Evolutionary conservation across 2,888 invertebrate species (phyloP).

Genomic region (Apamea sordens): DNA sequence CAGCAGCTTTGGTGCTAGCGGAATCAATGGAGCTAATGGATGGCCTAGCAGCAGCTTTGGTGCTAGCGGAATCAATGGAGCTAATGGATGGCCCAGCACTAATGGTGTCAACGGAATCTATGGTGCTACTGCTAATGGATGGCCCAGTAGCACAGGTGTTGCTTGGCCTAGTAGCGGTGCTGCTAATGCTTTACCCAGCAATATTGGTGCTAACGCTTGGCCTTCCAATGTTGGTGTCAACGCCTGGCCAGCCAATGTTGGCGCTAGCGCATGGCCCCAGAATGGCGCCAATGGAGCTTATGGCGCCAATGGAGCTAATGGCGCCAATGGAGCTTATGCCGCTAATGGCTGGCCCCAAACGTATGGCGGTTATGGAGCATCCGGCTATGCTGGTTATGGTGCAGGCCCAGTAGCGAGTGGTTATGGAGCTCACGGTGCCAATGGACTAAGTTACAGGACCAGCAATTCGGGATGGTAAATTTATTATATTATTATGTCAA

Average conservation of each 20-base stretch:
- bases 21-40: constrained; percentile 26
- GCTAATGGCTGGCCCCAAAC: constrained; percentile 44
- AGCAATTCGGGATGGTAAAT: constrained; percentile 55
- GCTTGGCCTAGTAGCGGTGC: constrained; percentile 7
- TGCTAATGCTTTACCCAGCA: constrained; percentile 29
- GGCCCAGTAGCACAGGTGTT: constrained; percentile 26
- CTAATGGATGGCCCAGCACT: constrained; percentile 23
- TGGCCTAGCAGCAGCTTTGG: constrained; percentile 13
- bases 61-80: constrained; percentile 16
- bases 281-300: constrained; percentile 27
- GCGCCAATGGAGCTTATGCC: constrained; percentile 29
- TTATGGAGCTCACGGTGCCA: constrained; percentile 40
- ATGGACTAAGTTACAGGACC: constrained; percentile 32
- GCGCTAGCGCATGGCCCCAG: constrained; percentile 40
- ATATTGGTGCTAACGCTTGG: constrained; percentile 45
- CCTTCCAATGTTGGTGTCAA: constrained; percentile 22
- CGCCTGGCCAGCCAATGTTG: constrained; percentile 29
- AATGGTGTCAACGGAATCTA: constrained; percentile 26
- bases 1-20: constrained; percentile 17
- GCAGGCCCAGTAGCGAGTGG: constrained; percentile 2
- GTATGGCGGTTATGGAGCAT: constrained; percentile 26
- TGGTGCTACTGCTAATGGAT: constrained; percentile 23
- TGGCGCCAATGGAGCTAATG: constrained; percentile 25
- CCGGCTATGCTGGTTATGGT: constrained; percentile 32
- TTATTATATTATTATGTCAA: not conserved